Evolutionary conservation across 2,888 invertebrate species (phyloP).

Genomic region (Anoplius nigerrimus): DNA sequence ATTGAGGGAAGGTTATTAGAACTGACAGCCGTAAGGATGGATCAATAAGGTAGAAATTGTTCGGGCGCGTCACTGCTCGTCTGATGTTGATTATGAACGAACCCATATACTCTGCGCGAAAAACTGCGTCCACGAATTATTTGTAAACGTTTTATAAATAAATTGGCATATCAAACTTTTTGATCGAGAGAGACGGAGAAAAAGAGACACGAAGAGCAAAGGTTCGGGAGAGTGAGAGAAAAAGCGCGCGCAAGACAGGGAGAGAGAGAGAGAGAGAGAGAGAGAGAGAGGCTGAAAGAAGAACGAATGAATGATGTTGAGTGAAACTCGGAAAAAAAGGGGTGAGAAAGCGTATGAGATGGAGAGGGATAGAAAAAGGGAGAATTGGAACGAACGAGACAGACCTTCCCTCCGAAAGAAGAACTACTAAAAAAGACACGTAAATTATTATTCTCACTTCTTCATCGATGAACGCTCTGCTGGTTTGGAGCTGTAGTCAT

Average conservation of each 20-base stretch:
- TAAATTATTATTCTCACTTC: slow-evolving; percentile 68
- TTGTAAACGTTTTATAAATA: slow-evolving; percentile 68
- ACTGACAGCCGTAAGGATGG: neutral
- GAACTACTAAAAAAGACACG: slow-evolving; percentile 49
- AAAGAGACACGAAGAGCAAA: neutral
- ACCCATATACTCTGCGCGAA: too few relatives aligned
- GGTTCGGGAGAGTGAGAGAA: neutral
- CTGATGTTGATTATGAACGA: slow-evolving; percentile 14
- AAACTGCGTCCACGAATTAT: slow-evolving; percentile 56
- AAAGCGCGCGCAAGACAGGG: slow-evolving; percentile 2
- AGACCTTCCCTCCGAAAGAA: slow-evolving; percentile 32
- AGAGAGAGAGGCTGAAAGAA: slow-evolving; percentile 2
- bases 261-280: slow-evolving; percentile 8
- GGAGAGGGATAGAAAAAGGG: slow-evolving; percentile 1
- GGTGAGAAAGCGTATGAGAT: too few relatives aligned
- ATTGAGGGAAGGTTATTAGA: neutral
- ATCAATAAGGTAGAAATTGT: neutral
- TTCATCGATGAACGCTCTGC: slow-evolving; percentile 71
- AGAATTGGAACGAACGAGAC: slow-evolving; percentile 13
- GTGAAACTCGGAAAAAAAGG: slow-evolving; percentile 6
- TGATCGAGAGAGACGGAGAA: slow-evolving; percentile 42
- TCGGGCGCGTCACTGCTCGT: slow-evolving; percentile 3
- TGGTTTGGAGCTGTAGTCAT: slow-evolving; percentile 74
- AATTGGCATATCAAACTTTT: slow-evolving; percentile 68
- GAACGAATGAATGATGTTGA: slow-evolving; percentile 11